These are phyloP conservation scores for Strix uralensis DNA, from an alignment of 2,113 vertebrate species.

Conservation along the genomic window DNA sequence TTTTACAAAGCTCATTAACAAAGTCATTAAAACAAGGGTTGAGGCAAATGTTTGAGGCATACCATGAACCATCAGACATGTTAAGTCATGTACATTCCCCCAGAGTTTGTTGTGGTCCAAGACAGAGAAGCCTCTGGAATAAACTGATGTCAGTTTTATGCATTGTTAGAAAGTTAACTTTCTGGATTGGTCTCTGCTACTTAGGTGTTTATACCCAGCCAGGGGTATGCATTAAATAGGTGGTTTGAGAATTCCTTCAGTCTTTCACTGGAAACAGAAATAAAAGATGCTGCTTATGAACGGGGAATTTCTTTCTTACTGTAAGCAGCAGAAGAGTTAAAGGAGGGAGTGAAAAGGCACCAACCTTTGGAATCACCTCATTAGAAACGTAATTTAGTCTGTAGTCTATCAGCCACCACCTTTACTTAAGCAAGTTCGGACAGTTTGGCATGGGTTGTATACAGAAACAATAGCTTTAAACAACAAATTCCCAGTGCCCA, in stretches of 20 bases:
- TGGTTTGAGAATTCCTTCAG: not conserved
- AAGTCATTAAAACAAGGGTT: not conserved
- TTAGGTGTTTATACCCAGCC: accelerated
- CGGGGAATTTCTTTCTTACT: not conserved
- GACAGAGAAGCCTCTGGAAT: not conserved
- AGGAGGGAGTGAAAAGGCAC: not conserved
- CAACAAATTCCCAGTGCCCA: not conserved
- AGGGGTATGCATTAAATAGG: not conserved
- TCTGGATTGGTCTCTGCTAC: not conserved
- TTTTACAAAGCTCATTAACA: not conserved
- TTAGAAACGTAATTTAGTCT: not conserved
- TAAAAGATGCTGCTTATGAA: not conserved
- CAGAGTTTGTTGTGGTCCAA: not conserved
- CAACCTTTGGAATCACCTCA: not conserved
- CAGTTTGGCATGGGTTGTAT: not conserved
- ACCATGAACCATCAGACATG: not conserved
- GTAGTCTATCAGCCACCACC: not conserved
- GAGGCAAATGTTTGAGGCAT: not conserved
- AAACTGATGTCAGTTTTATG: not conserved
- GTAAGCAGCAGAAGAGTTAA: not conserved
- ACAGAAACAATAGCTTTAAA: not conserved
- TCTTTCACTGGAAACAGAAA: not conserved
- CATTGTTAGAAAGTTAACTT: not conserved
- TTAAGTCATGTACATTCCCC: not conserved
- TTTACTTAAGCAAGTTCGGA: not conserved